phyloP scores from a whole-genome alignment of 2,113 vertebrate species.

The Nibea albiflora region DNA sequence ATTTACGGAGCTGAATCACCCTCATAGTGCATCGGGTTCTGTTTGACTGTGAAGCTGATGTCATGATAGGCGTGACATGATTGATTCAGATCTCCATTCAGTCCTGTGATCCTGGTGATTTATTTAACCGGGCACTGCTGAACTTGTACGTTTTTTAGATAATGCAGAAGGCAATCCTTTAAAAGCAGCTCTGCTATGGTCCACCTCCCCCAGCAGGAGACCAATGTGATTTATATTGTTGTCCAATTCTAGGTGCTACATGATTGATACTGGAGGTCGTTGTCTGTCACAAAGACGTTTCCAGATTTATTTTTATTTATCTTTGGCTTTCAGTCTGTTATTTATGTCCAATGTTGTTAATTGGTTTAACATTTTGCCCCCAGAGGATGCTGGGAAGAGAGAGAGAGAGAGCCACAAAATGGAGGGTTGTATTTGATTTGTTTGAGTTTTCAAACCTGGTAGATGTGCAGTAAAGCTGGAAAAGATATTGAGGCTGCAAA shows the following conservation, averaged over 20 bases:
- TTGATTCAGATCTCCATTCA: conserved; percentile 20
- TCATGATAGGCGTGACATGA: background rate
- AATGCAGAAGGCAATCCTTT: background rate
- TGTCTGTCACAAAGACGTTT: conserved; percentile 13
- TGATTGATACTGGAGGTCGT: conserved; percentile 48
- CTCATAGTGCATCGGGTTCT: background rate
- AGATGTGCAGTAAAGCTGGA: background rate
- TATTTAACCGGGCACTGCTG: background rate
- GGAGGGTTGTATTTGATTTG: conserved; percentile 23
- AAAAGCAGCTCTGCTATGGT: conserved; percentile 9
- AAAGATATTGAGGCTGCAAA: background rate
- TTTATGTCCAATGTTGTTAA: conserved; percentile 55
- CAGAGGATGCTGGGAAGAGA: conserved; percentile 20
- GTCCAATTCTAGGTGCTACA: conserved; percentile 10
- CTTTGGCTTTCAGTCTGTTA: conserved; percentile 36
- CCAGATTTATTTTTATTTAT: conserved; percentile 25
- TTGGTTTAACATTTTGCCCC: conserved; percentile 28
- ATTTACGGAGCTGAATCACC: background rate
- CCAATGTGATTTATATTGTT: conserved; percentile 60
- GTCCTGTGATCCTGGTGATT: conserved; percentile 7
- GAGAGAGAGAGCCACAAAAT: conserved; percentile 18
- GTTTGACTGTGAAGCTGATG: conserved; percentile 4
- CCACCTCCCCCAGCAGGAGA: conserved; percentile 19
- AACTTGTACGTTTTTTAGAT: conserved; percentile 2
- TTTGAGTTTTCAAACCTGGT: conserved; percentile 15